These are phyloP conservation scores for Corythaeola cristata DNA, from an alignment of 2,113 vertebrate genomes.

Conservation along the genomic window DNA sequence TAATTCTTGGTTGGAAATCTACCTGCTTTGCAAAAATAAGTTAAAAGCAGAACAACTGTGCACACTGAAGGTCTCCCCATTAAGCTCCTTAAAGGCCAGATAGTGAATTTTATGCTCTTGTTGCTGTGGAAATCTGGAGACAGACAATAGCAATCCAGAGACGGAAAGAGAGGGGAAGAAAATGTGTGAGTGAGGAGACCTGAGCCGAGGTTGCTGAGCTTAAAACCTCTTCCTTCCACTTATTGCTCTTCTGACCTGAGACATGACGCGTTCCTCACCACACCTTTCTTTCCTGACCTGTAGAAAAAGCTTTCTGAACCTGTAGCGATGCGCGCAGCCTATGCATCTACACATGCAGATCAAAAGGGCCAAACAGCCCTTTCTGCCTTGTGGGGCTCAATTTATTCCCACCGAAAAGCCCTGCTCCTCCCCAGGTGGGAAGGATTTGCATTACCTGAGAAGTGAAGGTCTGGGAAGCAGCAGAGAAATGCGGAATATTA, in stretches of 20 bases:
- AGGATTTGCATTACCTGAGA: background rate
- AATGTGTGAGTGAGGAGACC: background rate
- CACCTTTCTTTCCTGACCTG: background rate
- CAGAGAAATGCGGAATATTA: background rate
- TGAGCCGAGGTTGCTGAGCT: background rate
- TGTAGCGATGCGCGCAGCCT: background rate
- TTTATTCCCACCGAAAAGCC: background rate
- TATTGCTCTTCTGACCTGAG: background rate
- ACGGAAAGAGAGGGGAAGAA: background rate
- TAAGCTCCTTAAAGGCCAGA: slow-evolving; percentile 59
- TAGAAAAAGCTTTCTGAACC: background rate
- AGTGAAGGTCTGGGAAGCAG: background rate
- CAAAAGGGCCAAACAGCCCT: background rate
- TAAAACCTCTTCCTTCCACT: background rate
- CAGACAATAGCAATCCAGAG: background rate
- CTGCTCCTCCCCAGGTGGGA: background rate
- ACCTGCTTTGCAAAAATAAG: slow-evolving; percentile 79
- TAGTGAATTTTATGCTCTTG: slow-evolving; percentile 3
- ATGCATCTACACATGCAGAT: background rate
- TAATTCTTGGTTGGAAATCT: slow-evolving; percentile 76
- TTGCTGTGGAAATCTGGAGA: slow-evolving; percentile 9
- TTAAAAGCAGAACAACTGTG: slow-evolving; percentile 73
- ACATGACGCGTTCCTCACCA: accelerated
- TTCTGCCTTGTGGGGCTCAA: background rate
- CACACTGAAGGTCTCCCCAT: slow-evolving; percentile 60